Conservation (phyloP, 2,888 invertebrate species). For the Electrophaes corylata region DNA sequence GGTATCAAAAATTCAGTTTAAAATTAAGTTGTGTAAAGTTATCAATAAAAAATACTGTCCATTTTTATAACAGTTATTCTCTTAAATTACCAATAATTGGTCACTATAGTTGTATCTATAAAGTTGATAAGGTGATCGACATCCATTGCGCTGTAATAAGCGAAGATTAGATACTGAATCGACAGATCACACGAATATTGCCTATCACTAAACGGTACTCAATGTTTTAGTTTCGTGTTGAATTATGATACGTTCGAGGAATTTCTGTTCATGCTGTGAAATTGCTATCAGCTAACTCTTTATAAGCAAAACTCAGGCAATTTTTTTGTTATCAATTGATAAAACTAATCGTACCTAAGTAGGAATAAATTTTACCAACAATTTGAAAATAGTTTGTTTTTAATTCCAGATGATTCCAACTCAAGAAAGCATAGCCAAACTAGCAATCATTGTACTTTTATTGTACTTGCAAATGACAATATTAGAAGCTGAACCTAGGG, state of each 20-base stretch:
- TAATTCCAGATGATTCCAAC: constrained; percentile 61
- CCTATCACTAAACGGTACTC: constrained; percentile 9
- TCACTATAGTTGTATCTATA: constrained; percentile 43
- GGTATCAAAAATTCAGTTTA: too few species aligned
- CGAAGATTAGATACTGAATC: constrained; percentile 46
- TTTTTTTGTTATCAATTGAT: neutral
- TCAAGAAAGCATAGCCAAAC: constrained; percentile 39
- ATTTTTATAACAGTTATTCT: neutral
- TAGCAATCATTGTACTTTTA: constrained; percentile 46
- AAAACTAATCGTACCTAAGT: neutral
- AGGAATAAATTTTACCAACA: neutral
- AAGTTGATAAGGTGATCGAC: constrained; percentile 44
- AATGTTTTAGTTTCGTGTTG: constrained; percentile 12
- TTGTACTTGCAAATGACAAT: constrained; percentile 43
- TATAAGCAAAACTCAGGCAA: neutral
- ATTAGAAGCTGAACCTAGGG: constrained; percentile 43
- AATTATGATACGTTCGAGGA: neutral
- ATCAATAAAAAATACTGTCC: too few species aligned
- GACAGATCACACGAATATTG: constrained; percentile 40
- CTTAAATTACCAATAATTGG: neutral
- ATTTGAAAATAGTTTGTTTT: constrained; percentile 2
- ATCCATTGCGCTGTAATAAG: constrained; percentile 43
- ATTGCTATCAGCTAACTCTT: neutral
- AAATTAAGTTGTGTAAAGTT: too few species aligned
- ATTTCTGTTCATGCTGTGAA: neutral